A percentile compares a stretch with the other conserved stretches of the same genome.
These are phyloP conservation scores for Dromius quadrimaculatus DNA, from an alignment of 2,888 invertebrate genomes.

Conservation along the genomic window DNA sequence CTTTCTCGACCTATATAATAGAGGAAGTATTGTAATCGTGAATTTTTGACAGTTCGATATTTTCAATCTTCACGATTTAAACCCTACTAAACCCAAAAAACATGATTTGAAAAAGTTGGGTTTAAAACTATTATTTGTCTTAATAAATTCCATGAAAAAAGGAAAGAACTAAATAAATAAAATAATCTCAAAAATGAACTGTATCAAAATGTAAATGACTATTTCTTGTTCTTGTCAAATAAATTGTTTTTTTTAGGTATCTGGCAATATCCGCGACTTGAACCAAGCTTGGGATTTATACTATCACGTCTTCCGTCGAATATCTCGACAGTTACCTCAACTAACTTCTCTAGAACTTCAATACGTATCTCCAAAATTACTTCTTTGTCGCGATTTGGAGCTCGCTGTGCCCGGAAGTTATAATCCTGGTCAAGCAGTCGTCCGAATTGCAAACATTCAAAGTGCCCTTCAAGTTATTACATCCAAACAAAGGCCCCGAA, in stretches of 20 bases:
- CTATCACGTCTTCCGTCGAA: conserved; percentile 97
- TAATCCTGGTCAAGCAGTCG: conserved; percentile 89
- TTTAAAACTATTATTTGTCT: neutral
- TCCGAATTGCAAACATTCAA: conserved; percentile 91
- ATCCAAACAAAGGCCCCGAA: conserved; percentile 97
- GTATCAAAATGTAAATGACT: too few relatives aligned
- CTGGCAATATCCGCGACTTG: conserved; percentile 89
- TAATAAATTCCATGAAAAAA: too few relatives aligned
- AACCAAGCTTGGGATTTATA: conserved; percentile 99
- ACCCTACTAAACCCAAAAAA: too few relatives aligned
- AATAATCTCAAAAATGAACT: too few relatives aligned
- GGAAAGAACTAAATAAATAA: too few relatives aligned
- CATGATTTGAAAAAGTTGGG: neutral
- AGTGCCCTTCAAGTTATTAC: conserved; percentile 95
- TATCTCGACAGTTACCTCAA: conserved; percentile 94
- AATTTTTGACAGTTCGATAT: too few relatives aligned
- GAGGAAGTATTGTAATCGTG: too few relatives aligned
- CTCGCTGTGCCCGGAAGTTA: conserved; percentile 98
- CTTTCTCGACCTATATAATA: too few relatives aligned
- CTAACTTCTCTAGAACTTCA: conserved; percentile 91
- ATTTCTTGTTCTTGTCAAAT: too few relatives aligned
- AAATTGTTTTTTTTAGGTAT: conserved; percentile 73
- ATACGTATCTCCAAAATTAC: conserved; percentile 94
- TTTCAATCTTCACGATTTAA: too few relatives aligned
- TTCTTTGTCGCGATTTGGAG: conserved; percentile 91